Conservation (phyloP, 2,113 vertebrate species). For the Lampris megalopsis region DNA sequence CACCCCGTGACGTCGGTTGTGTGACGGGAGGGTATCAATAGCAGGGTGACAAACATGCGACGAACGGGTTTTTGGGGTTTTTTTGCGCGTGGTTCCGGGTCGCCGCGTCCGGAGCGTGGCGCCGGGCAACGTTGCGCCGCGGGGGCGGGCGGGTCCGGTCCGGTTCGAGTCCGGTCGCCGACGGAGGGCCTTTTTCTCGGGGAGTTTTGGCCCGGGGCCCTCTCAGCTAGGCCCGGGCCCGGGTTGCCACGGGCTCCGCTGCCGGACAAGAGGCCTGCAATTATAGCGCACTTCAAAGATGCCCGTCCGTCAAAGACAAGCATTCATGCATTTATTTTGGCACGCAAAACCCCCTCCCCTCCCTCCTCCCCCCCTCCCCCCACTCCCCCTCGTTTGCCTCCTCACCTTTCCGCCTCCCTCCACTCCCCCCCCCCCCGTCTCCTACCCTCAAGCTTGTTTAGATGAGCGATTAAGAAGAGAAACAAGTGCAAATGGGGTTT, state of each 20-base stretch:
- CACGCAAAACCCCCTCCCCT: conserved; percentile 49
- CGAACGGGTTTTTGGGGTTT: conserved; percentile 19
- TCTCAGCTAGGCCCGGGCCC: conserved; percentile 59
- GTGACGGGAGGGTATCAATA: neutral
- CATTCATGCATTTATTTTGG: conserved; percentile 84
- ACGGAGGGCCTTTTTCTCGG: neutral
- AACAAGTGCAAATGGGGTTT: conserved; percentile 83
- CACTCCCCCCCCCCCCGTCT: conserved; percentile 67
- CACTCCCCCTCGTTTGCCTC: neutral
- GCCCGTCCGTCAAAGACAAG: conserved; percentile 78
- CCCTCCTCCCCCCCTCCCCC: conserved; percentile 44
- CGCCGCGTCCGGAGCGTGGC: conserved; percentile 34
- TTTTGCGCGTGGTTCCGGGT: conserved; percentile 35
- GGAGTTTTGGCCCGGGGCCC: conserved; percentile 49
- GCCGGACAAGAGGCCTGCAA: conserved; percentile 76
- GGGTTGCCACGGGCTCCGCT: conserved; percentile 76
- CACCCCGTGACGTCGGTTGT: neutral
- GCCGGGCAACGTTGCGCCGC: conserved; percentile 34
- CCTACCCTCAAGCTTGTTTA: conserved; percentile 80
- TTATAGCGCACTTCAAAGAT: conserved; percentile 82
- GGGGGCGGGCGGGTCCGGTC: neutral
- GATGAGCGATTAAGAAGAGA: conserved; percentile 82
- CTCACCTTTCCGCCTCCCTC: conserved; percentile 30
- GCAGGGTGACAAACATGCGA: conserved; percentile 18
- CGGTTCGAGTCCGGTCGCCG: too few species aligned